Evolutionary conservation across 2,797 vertebrate species (phyloP).

Genomic region (Pogoniulus pusillus): DNA sequence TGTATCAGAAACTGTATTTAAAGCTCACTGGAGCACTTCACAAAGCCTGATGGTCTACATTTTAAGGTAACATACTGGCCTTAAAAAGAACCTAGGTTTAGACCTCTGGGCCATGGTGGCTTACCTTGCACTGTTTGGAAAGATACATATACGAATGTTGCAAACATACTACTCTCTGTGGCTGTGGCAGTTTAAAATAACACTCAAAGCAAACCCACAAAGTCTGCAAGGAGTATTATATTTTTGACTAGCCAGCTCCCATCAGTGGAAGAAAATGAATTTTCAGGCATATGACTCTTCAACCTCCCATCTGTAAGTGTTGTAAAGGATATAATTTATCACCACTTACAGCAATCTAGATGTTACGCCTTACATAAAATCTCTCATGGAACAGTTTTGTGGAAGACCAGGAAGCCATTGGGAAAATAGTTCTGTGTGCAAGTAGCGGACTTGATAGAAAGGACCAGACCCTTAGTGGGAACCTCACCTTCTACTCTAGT

Average conservation of each 20-base stretch:
- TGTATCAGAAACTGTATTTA: neutral
- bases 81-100: neutral
- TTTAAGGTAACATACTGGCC: neutral
- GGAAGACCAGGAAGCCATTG: fast-evolving
- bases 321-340: fast-evolving
- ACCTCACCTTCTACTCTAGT: neutral
- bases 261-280: neutral
- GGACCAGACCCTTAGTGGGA: neutral
- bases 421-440: neutral
- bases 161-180: neutral
- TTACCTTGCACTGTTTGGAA: neutral
- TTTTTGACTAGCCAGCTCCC: neutral
- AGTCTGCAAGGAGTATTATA: neutral
- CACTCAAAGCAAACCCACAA: fast-evolving
- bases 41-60: neutral
- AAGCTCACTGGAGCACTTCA: neutral
- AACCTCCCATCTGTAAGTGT: neutral
- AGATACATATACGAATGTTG: neutral
- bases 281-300: neutral
- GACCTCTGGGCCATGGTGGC: neutral
- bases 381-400: neutral
- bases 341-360: neutral
- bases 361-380: fast-evolving
- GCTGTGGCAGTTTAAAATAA: neutral
- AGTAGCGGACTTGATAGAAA: neutral